Percentiles rank a stretch among this genome's conserved stretches.
Conservation (phyloP, 2,888 invertebrate genomes). For the Rhamnusium bicolor region DNA sequence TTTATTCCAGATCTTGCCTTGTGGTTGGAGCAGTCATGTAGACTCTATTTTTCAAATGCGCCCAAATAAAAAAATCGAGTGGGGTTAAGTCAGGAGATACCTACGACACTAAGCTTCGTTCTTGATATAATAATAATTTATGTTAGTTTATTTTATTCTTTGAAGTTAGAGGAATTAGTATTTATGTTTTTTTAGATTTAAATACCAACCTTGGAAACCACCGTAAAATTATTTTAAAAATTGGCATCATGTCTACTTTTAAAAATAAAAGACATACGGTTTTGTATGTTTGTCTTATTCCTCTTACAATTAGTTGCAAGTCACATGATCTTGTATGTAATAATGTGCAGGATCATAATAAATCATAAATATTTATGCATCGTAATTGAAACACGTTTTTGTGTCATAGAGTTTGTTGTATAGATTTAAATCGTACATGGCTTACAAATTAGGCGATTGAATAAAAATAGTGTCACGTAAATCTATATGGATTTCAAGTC, state of each 20-base stretch:
- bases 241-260: background rate
- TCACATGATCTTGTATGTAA: background rate
- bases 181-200: no score
- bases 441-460: slow-evolving; percentile 26
- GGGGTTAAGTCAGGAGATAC: no score
- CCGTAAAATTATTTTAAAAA: background rate
- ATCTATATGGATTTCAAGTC: background rate
- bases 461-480: slow-evolving; percentile 22
- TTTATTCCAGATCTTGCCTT: no score
- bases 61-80: no score
- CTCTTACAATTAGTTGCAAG: background rate
- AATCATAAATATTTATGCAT: slow-evolving; percentile 19
- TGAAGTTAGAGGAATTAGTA: background rate
- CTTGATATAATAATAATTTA: background rate
- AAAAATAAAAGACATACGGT: background rate
- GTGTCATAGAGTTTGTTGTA: slow-evolving; percentile 17
- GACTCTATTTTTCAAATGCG: no score
- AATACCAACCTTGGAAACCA: background rate
- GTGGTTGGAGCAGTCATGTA: no score
- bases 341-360: slow-evolving; percentile 1
- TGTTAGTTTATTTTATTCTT: background rate
- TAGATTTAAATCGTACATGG: slow-evolving; percentile 1
- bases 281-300: background rate
- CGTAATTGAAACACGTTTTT: slow-evolving; percentile 8
- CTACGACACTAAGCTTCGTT: no score